Percentiles rank a stretch among this genome's conserved stretches.
phyloP scores from a whole-genome alignment of 2,797 vertebrate genomes.

The Muraenolepis orangiensis region DNA sequence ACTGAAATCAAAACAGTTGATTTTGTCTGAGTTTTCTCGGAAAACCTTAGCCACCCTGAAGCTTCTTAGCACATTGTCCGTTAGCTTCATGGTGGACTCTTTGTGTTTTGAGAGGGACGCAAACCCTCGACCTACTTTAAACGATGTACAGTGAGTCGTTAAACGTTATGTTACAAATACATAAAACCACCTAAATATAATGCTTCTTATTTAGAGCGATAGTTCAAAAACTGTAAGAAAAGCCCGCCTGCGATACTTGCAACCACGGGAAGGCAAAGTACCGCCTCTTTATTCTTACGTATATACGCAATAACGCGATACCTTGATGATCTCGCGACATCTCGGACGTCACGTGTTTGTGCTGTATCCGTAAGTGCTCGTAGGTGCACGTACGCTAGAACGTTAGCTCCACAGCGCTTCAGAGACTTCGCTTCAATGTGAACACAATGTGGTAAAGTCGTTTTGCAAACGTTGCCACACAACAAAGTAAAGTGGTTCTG shows the following conservation, averaged over 20 bases:
- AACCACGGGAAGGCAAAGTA: conserved; percentile 35
- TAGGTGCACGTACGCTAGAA: too few species aligned
- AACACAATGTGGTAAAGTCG: not conserved
- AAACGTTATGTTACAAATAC: not conserved
- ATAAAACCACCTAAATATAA: not conserved
- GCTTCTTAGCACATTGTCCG: conserved; percentile 98
- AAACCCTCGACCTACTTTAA: conserved; percentile 37
- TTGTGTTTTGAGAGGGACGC: conserved; percentile 42
- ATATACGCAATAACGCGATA: conserved; percentile 8
- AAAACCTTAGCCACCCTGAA: conserved; percentile 99
- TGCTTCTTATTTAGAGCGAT: conserved; percentile 2
- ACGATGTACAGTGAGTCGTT: not conserved
- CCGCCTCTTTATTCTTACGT: conserved; percentile 45
- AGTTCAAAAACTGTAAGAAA: conserved; percentile 39
- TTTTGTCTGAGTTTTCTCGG: conserved; percentile 97
- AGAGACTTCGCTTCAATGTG: not conserved
- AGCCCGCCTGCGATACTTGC: conserved; percentile 47
- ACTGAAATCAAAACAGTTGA: conserved; percentile 98
- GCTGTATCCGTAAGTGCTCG: too few species aligned
- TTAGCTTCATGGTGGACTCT: conserved; percentile 91
- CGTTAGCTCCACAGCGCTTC: too few species aligned
- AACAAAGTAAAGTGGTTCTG: not conserved
- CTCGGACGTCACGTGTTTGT: too few species aligned
- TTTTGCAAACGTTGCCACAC: not conserved
- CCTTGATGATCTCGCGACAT: not conserved